Conservation (phyloP, 2,113 vertebrate genomes). For the Anhinga rufa region DNA sequence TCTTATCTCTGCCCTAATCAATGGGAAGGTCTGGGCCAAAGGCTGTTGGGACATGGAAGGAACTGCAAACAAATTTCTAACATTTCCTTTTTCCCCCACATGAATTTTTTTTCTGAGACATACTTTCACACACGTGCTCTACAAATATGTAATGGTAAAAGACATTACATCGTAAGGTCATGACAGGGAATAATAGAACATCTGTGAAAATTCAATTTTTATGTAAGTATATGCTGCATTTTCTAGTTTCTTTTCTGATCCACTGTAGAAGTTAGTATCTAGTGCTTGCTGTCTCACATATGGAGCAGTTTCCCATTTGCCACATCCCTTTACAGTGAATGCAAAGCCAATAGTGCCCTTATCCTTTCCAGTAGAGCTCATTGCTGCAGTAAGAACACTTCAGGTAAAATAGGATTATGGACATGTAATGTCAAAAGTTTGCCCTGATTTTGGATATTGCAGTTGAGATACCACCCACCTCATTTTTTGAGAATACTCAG, state of each 20-base stretch:
- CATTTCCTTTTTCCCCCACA: not conserved
- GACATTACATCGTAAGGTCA: not conserved
- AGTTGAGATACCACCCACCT: not conserved
- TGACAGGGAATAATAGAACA: not conserved
- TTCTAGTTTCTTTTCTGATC: not conserved
- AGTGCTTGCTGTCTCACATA: not conserved
- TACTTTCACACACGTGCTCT: not conserved
- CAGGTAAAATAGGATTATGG: not conserved
- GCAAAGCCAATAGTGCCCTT: not conserved
- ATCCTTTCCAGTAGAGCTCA: not conserved
- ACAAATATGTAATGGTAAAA: not conserved
- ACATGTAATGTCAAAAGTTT: slow-evolving; percentile 10
- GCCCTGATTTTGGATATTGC: not conserved
- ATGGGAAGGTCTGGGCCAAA: not conserved
- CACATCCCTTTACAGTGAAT: not conserved
- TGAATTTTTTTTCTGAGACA: not conserved
- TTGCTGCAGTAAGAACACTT: not conserved
- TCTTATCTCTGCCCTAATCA: not conserved
- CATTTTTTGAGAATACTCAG: not conserved
- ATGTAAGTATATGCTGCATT: not conserved
- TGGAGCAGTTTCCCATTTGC: not conserved
- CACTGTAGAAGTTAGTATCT: not conserved
- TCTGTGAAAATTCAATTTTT: not conserved
- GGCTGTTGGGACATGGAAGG: not conserved
- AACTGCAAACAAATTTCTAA: not conserved